Percentiles rank a stretch among this genome's conserved stretches.
Evolutionary conservation across 2,113 vertebrate species (phyloP).

Genomic region (Ciconia maguari): DNA sequence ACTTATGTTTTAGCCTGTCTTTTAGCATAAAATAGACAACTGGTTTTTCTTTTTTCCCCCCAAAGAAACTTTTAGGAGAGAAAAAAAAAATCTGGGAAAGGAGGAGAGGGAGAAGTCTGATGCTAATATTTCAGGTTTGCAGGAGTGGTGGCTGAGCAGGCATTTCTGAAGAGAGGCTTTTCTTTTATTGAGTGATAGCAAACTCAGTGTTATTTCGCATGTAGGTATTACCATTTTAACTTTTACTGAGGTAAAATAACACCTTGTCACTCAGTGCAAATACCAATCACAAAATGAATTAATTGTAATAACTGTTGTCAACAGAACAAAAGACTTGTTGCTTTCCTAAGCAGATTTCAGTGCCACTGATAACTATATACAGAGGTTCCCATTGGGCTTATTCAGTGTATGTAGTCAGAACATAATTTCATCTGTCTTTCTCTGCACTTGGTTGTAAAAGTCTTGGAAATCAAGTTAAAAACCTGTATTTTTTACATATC

Average conservation of each 20-base stretch:
- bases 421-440: conserved; percentile 73
- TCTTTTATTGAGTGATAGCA: conserved; percentile 75
- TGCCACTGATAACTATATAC: conserved; percentile 74
- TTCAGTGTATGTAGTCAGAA: conserved; percentile 65
- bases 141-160: conserved; percentile 28
- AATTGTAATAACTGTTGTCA: conserved; percentile 94
- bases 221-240: conserved; percentile 87
- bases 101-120: neutral
- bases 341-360: conserved; percentile 81
- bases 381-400: conserved; percentile 72
- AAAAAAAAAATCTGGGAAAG: neutral
- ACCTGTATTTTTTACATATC: conserved; percentile 63
- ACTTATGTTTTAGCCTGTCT: neutral
- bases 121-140: neutral
- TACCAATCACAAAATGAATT: conserved; percentile 91
- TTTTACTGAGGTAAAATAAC: conserved; percentile 91
- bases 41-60: neutral
- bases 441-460: conserved; percentile 64
- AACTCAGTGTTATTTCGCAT: conserved; percentile 77
- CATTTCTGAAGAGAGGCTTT: conserved; percentile 61
- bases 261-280: conserved; percentile 91
- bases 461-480: conserved; percentile 66
- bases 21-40: neutral
- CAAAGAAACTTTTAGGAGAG: neutral
- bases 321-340: conserved; percentile 89